phyloP scores from a whole-genome alignment of 2,797 vertebrate species.

The Falco berigora region DNA sequence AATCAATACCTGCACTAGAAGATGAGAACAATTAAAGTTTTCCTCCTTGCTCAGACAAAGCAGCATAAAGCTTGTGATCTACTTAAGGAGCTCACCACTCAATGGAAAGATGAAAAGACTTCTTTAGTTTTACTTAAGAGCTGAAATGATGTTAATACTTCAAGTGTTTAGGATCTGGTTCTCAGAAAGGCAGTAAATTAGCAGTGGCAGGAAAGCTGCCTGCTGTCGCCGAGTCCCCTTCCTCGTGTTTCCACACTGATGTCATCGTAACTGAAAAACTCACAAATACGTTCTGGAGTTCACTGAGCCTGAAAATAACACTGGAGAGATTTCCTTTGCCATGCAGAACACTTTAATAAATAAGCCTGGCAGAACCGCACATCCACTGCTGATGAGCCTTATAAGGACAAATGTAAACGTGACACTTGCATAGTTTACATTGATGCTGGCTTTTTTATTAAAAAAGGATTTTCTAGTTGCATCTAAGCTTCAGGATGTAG shows the following conservation, averaged over 20 bases:
- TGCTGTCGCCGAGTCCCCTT: background rate
- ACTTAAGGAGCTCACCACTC: constrained; percentile 55
- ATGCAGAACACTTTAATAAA: background rate
- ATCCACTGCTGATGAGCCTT: background rate
- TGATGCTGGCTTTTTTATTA: background rate
- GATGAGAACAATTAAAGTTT: constrained; percentile 42
- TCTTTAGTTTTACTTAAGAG: constrained; percentile 53
- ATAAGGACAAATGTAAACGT: background rate
- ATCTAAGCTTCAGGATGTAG: background rate
- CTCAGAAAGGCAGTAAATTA: constrained; percentile 2
- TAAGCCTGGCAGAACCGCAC: background rate
- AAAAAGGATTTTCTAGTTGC: background rate
- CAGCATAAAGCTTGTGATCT: constrained; percentile 37
- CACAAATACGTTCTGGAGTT: background rate
- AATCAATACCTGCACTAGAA: constrained; percentile 45
- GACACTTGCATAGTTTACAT: background rate
- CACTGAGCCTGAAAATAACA: constrained; percentile 14
- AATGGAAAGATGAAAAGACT: constrained; percentile 52
- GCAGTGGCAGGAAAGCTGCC: background rate
- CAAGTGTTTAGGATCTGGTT: constrained; percentile 4
- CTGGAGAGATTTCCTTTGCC: background rate
- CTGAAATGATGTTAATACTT: constrained; percentile 28
- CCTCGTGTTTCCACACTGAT: background rate
- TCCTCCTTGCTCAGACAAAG: constrained; percentile 36
- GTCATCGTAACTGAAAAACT: background rate